phyloP scores from a whole-genome alignment of 2,888 invertebrate genomes.

The Criorhina ranunculi region DNA sequence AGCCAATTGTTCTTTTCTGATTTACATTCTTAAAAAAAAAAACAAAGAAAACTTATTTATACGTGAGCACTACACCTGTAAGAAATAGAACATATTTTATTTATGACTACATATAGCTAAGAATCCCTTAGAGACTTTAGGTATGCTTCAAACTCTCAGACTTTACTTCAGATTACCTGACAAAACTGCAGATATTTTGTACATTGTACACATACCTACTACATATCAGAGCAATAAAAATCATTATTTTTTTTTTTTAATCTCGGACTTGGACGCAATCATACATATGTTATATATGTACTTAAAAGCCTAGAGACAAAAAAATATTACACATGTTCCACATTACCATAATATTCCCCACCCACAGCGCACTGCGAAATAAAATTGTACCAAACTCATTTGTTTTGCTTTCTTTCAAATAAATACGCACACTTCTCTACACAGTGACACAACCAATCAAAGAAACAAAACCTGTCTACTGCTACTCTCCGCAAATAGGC shows the following conservation, averaged over 20 bases:
- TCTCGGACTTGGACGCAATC: too few species aligned
- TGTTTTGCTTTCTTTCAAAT: slow-evolving; percentile 36
- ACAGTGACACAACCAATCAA: slow-evolving; percentile 38
- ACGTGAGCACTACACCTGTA: background rate
- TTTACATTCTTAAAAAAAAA: slow-evolving; percentile 87
- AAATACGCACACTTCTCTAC: slow-evolving; percentile 52
- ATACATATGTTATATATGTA: too few species aligned
- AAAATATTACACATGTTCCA: background rate
- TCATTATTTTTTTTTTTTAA: too few species aligned
- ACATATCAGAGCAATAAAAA: too few species aligned
- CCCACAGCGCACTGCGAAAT: background rate
- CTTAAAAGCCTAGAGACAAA: background rate
- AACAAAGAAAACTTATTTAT: slow-evolving; percentile 29
- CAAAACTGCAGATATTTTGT: too few species aligned
- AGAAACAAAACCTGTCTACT: slow-evolving; percentile 23
- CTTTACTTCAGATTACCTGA: too few species aligned
- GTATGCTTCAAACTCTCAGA: too few species aligned
- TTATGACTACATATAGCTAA: too few species aligned
- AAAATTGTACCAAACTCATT: slow-evolving; percentile 45
- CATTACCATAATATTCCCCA: background rate
- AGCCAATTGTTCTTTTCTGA: slow-evolving; percentile 90
- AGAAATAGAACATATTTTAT: too few species aligned
- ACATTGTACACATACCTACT: too few species aligned
- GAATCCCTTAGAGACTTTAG: background rate
- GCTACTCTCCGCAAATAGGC: slow-evolving; percentile 38